A percentile compares a stretch with the other conserved stretches of the same genome.
Conservation (phyloP, 2,888 invertebrate genomes). For the Pediacus dermestoides region DNA sequence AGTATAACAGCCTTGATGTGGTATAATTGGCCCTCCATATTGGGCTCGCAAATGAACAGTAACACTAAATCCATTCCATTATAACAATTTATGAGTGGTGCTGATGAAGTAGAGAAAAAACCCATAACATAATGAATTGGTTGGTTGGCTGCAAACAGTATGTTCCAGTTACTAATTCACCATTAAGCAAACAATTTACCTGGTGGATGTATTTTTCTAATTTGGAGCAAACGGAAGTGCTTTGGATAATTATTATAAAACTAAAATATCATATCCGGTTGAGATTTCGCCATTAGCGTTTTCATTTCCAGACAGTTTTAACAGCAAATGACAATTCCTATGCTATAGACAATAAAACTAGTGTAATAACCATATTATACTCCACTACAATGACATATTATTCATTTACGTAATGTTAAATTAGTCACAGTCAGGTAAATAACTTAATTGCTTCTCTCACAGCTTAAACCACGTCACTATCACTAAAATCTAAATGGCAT, state of each 20-base stretch:
- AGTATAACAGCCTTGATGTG: no score
- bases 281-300: constrained; percentile 30
- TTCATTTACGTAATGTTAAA: constrained; percentile 38
- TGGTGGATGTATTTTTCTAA: constrained; percentile 27
- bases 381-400: constrained; percentile 34
- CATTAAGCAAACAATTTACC: constrained; percentile 29
- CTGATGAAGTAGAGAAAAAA: no score
- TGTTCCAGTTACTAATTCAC: constrained; percentile 26
- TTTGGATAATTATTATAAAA: constrained; percentile 37
- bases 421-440: constrained; percentile 38
- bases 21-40: no score
- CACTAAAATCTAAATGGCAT: no score
- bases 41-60: no score
- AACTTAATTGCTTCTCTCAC: constrained; percentile 33
- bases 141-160: constrained; percentile 9
- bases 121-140: constrained; percentile 5
- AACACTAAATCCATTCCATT: no score
- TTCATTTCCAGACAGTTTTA: constrained; percentile 24
- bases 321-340: constrained; percentile 14
- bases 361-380: constrained; percentile 35
- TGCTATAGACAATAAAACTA: constrained; percentile 19
- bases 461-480: constrained; percentile 10
- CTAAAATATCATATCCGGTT: constrained; percentile 41
- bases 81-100: no score
- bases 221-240: constrained; percentile 31